phyloP scores from a whole-genome alignment of 2,888 invertebrate genomes.

The Amiota minor region DNA sequence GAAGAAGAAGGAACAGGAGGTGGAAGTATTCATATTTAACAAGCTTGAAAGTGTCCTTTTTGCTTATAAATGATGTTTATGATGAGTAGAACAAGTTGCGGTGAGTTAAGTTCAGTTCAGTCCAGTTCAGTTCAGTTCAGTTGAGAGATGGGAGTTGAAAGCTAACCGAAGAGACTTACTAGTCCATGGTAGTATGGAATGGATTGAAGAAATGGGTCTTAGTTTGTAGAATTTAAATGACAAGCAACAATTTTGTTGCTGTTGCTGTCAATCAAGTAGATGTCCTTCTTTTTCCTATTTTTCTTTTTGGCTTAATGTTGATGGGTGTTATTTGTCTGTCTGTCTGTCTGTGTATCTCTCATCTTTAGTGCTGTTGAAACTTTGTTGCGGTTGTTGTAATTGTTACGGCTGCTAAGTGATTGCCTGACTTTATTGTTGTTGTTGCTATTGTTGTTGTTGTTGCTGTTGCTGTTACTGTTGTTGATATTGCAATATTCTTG shows the following conservation, averaged over 20 bases:
- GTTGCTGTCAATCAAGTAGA: constrained; percentile 31
- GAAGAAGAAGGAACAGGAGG: background rate
- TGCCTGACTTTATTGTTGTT: constrained; percentile 1
- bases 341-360: background rate
- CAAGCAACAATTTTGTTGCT: constrained; percentile 29
- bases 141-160: too few species aligned
- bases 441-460: constrained; percentile 6
- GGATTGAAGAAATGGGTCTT: background rate
- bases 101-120: background rate
- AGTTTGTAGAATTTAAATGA: constrained; percentile 28
- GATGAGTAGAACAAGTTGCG: background rate
- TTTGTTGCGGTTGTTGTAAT: constrained; percentile 26
- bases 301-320: background rate
- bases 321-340: background rate
- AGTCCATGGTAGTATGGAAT: too few species aligned
- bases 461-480: too few species aligned
- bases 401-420: background rate
- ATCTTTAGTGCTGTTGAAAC: background rate
- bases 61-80: constrained; percentile 28
- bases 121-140: background rate
- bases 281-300: background rate
- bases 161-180: too few species aligned
- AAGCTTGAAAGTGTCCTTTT: constrained; percentile 19
- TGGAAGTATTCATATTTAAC: background rate
- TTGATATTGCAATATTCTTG: constrained; percentile 11